Percentiles rank a stretch among this genome's conserved stretches.
phyloP scores from a whole-genome alignment of 2,888 invertebrate genomes.

The Timandra comae region DNA sequence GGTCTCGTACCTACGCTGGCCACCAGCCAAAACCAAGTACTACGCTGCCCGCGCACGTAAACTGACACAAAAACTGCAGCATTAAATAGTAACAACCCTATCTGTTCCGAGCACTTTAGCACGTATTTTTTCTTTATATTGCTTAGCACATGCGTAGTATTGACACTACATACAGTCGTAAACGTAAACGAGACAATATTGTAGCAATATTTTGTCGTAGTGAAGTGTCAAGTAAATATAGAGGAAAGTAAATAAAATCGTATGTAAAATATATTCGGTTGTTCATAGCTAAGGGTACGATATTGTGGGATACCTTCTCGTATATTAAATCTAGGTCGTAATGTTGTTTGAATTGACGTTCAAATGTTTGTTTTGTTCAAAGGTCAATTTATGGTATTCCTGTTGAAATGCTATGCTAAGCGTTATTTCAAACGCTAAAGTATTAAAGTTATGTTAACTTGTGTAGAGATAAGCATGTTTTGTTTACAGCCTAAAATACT shows the following conservation, averaged over 20 bases:
- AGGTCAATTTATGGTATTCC: conserved; percentile 20
- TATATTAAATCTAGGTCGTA: conserved; percentile 3
- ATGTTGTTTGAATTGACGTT: conserved; percentile 2
- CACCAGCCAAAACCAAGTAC: conserved; percentile 36
- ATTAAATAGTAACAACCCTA: conserved; percentile 27
- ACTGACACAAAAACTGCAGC: conserved; percentile 33
- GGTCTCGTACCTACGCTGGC: conserved; percentile 33
- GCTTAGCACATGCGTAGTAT: conserved; percentile 20
- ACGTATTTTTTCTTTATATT: conserved; percentile 19
- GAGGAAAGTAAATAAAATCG: too few species aligned
- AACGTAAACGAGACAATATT: too few species aligned
- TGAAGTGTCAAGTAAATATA: conserved; percentile 1
- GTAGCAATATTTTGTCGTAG: neutral
- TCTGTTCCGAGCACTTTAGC: conserved; percentile 23
- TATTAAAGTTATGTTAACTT: too few species aligned
- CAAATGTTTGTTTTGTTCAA: conserved; percentile 5
- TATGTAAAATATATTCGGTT: too few species aligned
- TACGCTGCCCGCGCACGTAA: conserved; percentile 39
- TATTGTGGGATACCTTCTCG: conserved; percentile 1
- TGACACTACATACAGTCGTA: conserved; percentile 6
- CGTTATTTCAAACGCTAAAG: too few species aligned
- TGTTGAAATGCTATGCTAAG: too few species aligned
- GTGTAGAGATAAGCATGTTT: too few species aligned
- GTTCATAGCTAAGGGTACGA: conserved; percentile 2
- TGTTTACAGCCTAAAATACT: too few species aligned